phyloP scores from a whole-genome alignment of 1,140 invertebrate species.

The Aphidius ervi region DNA sequence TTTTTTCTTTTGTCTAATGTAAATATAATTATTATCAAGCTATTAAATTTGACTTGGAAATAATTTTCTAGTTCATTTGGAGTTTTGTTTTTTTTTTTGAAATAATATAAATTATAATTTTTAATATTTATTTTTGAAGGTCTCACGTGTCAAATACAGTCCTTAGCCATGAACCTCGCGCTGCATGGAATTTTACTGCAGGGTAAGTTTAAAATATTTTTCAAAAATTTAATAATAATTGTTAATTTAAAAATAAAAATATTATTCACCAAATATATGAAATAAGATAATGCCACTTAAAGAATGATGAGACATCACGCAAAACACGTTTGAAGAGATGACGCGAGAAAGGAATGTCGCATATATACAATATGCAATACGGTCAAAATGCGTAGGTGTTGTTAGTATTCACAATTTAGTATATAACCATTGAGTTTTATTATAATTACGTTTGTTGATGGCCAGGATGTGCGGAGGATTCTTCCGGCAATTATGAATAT shows the following conservation, averaged over 20 bases:
- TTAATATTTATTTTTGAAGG: constrained; percentile 31
- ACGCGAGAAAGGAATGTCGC: constrained; percentile 2
- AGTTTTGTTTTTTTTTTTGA: neutral
- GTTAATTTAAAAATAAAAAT: neutral
- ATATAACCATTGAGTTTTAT: constrained; percentile 24
- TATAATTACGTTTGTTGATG: constrained; percentile 24
- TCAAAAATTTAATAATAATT: neutral
- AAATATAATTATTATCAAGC: neutral
- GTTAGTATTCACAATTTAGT: neutral
- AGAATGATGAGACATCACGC: no score
- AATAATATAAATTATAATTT: constrained; percentile 11
- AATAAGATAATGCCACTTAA: no score
- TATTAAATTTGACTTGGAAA: neutral
- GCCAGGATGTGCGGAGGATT: constrained; percentile 28
- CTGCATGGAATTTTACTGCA: constrained; percentile 53
- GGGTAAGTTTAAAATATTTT: constrained; percentile 34
- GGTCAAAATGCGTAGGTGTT: constrained; percentile 33
- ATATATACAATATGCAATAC: constrained; percentile 28
- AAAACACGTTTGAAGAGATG: neutral
- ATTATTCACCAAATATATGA: no score
- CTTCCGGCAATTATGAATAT: constrained; percentile 27
- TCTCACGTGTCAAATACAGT: constrained; percentile 33
- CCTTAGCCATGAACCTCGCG: constrained; percentile 53
- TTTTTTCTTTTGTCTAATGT: neutral
- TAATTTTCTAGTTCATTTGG: no score